phyloP scores from a whole-genome alignment of 2,113 vertebrate species.

The Gobius niger region DNA sequence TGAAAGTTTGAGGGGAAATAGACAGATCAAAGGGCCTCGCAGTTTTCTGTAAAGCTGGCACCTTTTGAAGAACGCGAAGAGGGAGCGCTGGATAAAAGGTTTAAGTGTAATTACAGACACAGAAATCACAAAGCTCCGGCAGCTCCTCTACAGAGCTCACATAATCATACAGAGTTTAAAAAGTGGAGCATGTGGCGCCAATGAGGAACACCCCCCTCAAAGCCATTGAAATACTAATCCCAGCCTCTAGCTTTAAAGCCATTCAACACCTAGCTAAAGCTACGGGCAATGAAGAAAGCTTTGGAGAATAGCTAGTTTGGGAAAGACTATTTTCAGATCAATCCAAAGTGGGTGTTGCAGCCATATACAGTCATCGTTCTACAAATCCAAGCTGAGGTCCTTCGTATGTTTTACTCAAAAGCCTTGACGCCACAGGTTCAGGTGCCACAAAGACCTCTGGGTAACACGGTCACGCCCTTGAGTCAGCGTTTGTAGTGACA shows the following conservation, averaged over 20 bases:
- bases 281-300: no score
- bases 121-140: background rate
- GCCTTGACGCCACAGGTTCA: slow-evolving; percentile 45
- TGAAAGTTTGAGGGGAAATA: no score
- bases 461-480: slow-evolving; percentile 42
- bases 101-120: background rate
- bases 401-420: slow-evolving; percentile 20
- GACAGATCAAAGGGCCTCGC: no score
- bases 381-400: background rate
- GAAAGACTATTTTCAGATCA: no score
- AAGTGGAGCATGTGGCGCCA: no score
- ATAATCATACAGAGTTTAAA: background rate
- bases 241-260: no score
- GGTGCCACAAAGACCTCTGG: slow-evolving; percentile 39
- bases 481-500: slow-evolving; percentile 16
- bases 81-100: background rate
- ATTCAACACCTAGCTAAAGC: no score
- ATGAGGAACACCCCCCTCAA: background rate
- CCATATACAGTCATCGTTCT: background rate
- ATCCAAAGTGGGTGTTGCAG: no score
- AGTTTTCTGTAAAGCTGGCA: no score
- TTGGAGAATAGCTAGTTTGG: no score
- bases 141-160: background rate
- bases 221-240: no score
- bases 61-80: background rate